phyloP scores from a whole-genome alignment of 2,113 vertebrate genomes.

The Cyanocitta stelleri region DNA sequence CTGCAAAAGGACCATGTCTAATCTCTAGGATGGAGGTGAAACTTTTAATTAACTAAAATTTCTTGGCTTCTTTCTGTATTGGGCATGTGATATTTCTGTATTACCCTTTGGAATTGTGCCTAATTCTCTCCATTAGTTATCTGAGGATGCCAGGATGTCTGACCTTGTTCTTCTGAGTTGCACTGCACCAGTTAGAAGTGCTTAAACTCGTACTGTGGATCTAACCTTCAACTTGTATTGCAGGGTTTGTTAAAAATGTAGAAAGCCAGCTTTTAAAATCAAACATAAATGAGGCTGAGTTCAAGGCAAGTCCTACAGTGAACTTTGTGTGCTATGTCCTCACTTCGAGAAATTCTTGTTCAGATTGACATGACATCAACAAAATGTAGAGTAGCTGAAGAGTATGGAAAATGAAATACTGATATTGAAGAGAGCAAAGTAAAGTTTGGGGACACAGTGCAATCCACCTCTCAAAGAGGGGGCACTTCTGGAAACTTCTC shows the following conservation, averaged over 20 bases:
- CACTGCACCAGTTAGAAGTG: neutral
- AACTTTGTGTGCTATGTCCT: neutral
- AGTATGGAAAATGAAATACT: neutral
- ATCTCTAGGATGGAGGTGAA: neutral
- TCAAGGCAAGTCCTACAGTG: neutral
- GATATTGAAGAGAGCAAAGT: neutral
- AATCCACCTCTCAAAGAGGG: neutral
- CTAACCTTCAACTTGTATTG: neutral
- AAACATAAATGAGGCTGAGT: neutral
- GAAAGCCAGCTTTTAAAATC: neutral
- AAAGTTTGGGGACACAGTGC: neutral
- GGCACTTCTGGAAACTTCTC: neutral
- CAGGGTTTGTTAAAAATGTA: neutral
- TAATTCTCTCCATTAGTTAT: neutral
- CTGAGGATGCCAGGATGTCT: neutral
- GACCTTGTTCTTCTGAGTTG: neutral
- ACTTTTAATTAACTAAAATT: neutral
- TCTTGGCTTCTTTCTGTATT: neutral
- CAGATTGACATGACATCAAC: neutral
- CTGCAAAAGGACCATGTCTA: neutral
- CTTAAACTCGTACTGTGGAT: neutral
- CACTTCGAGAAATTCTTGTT: neutral
- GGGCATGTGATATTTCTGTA: neutral
- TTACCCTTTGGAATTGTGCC: neutral
- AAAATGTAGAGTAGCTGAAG: neutral